These are phyloP conservation scores for Hydrolagus affinis DNA, from an alignment of 2,113 vertebrate genomes.

Conservation along the genomic window DNA sequence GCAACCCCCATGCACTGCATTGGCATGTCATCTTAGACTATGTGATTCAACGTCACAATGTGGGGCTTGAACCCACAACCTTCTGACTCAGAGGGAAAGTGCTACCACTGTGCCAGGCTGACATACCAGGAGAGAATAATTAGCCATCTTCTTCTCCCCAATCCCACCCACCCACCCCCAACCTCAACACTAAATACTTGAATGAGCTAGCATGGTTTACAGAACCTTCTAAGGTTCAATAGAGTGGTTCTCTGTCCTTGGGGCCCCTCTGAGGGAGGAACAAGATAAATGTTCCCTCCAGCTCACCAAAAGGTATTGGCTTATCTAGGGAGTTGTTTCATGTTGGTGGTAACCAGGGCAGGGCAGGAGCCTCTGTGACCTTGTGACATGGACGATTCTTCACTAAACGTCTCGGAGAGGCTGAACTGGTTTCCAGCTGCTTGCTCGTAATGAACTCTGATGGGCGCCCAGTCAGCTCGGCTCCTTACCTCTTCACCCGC, in stretches of 20 bases:
- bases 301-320: background rate
- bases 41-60: too few relatives aligned
- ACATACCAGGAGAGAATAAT: background rate
- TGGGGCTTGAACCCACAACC: too few relatives aligned
- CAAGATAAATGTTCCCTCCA: background rate
- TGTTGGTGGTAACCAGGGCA: background rate
- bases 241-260: background rate
- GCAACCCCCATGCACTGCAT: too few relatives aligned
- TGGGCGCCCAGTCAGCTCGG: background rate
- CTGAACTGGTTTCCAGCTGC: constrained; percentile 23
- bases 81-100: too few relatives aligned
- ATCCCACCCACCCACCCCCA: too few relatives aligned
- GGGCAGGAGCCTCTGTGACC: too few relatives aligned
- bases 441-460: constrained; percentile 21
- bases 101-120: too few relatives aligned
- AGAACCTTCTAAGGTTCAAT: background rate
- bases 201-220: background rate
- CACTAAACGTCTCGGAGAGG: background rate
- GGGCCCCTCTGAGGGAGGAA: background rate
- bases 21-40: too few relatives aligned
- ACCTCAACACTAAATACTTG: background rate
- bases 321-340: background rate
- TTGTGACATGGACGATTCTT: constrained; percentile 3
- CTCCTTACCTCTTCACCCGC: background rate
- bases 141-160: background rate